These are phyloP conservation scores for Platygyra sinensis DNA, from an alignment of 64 coral and sea anemone genomes.

Conservation along the genomic window DNA sequence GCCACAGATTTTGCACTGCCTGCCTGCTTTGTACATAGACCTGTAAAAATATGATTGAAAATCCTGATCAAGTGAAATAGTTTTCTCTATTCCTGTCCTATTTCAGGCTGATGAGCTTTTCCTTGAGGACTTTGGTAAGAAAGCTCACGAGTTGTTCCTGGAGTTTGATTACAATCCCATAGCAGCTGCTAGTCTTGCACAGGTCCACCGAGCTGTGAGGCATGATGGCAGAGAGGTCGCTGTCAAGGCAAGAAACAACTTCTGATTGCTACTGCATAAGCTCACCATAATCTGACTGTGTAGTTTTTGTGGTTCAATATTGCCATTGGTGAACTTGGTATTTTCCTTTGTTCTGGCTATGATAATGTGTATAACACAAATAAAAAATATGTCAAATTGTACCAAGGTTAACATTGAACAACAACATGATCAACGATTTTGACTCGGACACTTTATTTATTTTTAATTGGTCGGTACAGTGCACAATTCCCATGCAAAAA, in stretches of 20 bases:
- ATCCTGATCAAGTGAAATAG: too few relatives aligned
- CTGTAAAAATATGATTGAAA: neutral
- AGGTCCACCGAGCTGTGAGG: slow-evolving; percentile 84
- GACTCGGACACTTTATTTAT: too few relatives aligned
- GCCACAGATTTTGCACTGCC: too few relatives aligned
- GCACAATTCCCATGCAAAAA: too few relatives aligned
- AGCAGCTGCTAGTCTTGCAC: slow-evolving; percentile 93
- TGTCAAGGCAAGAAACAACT: slow-evolving; percentile 68
- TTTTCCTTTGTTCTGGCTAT: too few relatives aligned
- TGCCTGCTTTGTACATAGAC: neutral
- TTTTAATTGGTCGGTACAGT: too few relatives aligned
- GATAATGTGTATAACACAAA: too few relatives aligned
- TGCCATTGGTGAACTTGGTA: too few relatives aligned
- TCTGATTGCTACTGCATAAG: neutral
- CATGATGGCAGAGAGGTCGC: slow-evolving; percentile 80
- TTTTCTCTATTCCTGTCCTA: neutral
- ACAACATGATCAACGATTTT: too few relatives aligned
- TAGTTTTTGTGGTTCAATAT: neutral
- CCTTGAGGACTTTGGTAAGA: slow-evolving; percentile 92
- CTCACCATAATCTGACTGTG: neutral
- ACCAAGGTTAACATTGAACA: too few relatives aligned
- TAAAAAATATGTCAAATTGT: too few relatives aligned
- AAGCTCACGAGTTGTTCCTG: slow-evolving; percentile 72
- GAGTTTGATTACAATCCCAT: slow-evolving; percentile 86
- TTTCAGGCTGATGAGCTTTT: slow-evolving; percentile 87